A percentile compares a stretch with the other conserved stretches of the same genome.
These are phyloP conservation scores for Sarcophaga bullata DNA, from an alignment of 1,140 invertebrate genomes.

Conservation along the genomic window DNA sequence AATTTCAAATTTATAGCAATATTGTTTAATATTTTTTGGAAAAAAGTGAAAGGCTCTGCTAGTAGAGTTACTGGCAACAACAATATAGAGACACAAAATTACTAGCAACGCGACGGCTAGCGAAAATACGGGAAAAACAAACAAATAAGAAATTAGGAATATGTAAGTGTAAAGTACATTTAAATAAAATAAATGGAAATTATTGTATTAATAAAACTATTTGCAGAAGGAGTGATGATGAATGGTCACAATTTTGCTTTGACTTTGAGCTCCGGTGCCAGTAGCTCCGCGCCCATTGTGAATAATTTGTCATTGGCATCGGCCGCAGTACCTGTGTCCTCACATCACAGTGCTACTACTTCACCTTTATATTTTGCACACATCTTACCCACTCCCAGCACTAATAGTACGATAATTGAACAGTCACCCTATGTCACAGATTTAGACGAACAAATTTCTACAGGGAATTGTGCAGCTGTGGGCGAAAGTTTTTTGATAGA, in stretches of 20 bases:
- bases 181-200: not conserved
- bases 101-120: slow-evolving; percentile 54
- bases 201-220: not conserved
- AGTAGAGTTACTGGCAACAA: slow-evolving; percentile 48
- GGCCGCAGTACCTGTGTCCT: slow-evolving; percentile 52
- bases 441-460: slow-evolving; percentile 51
- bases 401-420: slow-evolving; percentile 47
- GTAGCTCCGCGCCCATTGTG: slow-evolving; percentile 34
- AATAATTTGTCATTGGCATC: slow-evolving; percentile 55
- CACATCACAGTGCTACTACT: slow-evolving; percentile 44
- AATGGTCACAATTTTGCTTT: slow-evolving; percentile 32
- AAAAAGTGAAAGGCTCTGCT: slow-evolving; percentile 50
- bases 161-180: not conserved
- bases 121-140: slow-evolving; percentile 46
- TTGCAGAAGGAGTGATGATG: not conserved
- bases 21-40: not conserved
- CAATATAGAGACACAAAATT: slow-evolving; percentile 12
- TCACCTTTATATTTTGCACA: slow-evolving; percentile 55
- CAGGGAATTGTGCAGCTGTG: slow-evolving; percentile 32
- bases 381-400: slow-evolving; percentile 46
- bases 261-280: slow-evolving; percentile 6
- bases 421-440: slow-evolving; percentile 54
- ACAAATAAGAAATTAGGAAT: slow-evolving; percentile 43
- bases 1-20: not conserved
- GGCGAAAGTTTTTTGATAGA: slow-evolving; percentile 60